Base-by-base conservation (phyloP, 2,113 vertebrate species). In the Ellobius talpinus region DNA sequence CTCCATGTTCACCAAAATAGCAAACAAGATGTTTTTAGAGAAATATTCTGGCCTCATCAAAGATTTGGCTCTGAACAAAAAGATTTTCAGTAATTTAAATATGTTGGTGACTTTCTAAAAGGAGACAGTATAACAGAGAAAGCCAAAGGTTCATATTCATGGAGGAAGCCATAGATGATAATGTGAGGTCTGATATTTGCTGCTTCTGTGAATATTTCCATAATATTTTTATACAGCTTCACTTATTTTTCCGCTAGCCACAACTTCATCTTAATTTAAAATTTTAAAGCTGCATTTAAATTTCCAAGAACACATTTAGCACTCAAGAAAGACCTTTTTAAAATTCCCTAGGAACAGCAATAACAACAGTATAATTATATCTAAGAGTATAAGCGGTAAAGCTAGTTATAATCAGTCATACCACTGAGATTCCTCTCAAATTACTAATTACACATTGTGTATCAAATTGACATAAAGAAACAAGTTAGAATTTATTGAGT, bases 241-340 rank as follows among this genome's bases (percentile, higher is more conserved):
- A 79, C 42, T 89, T 95, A 63, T 92, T 94, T 95, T 85, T 93
- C 29, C 29, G 89, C 66, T 74, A 94, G 14, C 36, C 13, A 86
- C 26, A 65, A 78, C 47, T 91, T 97, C 23, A 65, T 47, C 47
- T 87, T 87, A 24, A 50, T 70, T 94, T 82, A 89, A 91, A 94
- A 94, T 68, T 89, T 89, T 85, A 52, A 93, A 76, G 66, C 72
- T 86, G 16, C 36, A 63, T 78, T 31, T 81, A 89, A 91, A 91
- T 94, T 86, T 70, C 5, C 4, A 33, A 93, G 29, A 84, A 50
- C 21, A 91, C 63, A 91, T 90, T 78, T 87, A 90, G 12, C 42
- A 61, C 39, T 95, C 58, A 96, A 58, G 65, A 50, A 94, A 93
- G 68, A 89, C 81, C 4, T 14, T 79, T 95, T 97, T 70, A 81